Conservation (phyloP, 2,797 vertebrate species). For the Hippoglossus hippoglossus region DNA sequence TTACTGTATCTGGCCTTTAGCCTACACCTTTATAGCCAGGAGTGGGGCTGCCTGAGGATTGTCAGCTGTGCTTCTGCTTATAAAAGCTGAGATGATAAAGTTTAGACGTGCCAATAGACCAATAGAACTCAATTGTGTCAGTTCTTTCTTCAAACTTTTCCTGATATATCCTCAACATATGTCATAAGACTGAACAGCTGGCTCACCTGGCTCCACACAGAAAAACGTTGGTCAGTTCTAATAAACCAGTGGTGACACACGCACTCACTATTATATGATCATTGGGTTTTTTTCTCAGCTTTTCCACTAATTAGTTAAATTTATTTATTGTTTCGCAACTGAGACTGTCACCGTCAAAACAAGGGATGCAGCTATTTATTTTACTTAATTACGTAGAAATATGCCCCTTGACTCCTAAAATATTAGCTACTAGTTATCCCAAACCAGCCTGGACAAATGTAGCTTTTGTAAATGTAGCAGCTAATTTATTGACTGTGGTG, state of each 20-base stretch:
- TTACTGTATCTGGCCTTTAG: slow-evolving; percentile 51
- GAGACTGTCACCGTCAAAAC: not conserved
- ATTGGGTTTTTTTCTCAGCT: not conserved
- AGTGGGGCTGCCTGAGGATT: slow-evolving; percentile 33
- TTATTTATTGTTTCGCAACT: too few relatives aligned
- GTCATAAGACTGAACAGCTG: not conserved
- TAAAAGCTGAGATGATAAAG: slow-evolving; percentile 8
- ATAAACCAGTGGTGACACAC: not conserved
- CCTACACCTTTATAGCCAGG: slow-evolving; percentile 22
- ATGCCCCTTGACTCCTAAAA: not conserved
- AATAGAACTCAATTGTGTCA: not conserved
- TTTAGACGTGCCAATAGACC: not conserved
- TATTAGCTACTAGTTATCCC: too few relatives aligned
- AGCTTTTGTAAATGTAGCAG: slow-evolving; percentile 7
- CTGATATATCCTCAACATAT: not conserved
- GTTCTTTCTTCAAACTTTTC: not conserved
- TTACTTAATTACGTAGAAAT: not conserved
- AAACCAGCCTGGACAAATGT: not conserved
- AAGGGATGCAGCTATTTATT: not conserved
- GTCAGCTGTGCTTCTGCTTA: slow-evolving; percentile 28
- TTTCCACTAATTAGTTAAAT: too few relatives aligned
- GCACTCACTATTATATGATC: not conserved
- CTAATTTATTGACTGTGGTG: not conserved
- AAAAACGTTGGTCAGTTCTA: not conserved
- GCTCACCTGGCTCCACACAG: not conserved